These are phyloP conservation scores for Blomia tropicalis DNA, from an alignment of 2,888 invertebrate species.

Conservation along the genomic window DNA sequence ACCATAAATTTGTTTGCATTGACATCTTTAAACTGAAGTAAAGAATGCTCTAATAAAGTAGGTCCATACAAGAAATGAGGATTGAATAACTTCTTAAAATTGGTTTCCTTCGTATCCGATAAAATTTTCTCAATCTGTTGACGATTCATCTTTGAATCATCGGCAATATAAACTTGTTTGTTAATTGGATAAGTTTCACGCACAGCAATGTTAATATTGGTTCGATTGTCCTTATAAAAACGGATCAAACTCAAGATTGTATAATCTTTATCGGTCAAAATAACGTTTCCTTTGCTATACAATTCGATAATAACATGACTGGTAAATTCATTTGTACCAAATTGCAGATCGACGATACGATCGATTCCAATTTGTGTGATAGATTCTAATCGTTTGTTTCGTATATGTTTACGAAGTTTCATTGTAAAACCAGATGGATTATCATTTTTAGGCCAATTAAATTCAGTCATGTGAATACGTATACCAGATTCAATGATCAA, in stretches of 20 bases:
- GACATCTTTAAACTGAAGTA: constrained; percentile 48
- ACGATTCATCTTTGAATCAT: constrained; percentile 31
- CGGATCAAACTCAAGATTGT: constrained; percentile 79
- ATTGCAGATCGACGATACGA: constrained; percentile 82
- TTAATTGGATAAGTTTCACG: constrained; percentile 72
- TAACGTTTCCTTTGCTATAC: constrained; percentile 86
- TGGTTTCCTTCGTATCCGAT: constrained; percentile 49
- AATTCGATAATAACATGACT: constrained; percentile 88
- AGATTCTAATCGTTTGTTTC: constrained; percentile 77
- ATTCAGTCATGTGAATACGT: constrained; percentile 78
- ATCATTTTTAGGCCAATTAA: constrained; percentile 95
- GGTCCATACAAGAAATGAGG: constrained; percentile 74
- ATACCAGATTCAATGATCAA: constrained; percentile 84
- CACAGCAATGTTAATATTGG: constrained; percentile 59
- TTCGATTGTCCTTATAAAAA: constrained; percentile 71
- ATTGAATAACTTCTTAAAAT: constrained; percentile 61
- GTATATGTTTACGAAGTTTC: constrained; percentile 95
- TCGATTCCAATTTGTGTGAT: constrained; percentile 76
- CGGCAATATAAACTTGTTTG: constrained; percentile 12
- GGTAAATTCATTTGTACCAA: constrained; percentile 49
- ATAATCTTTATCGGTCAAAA: constrained; percentile 76
- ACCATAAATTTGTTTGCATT: constrained; percentile 49
- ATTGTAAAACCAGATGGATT: constrained; percentile 90
- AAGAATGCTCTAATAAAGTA: constrained; percentile 74
- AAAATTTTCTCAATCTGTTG: constrained; percentile 47